A percentile compares a stretch with the other conserved stretches of the same genome.
These are phyloP conservation scores for Avahi laniger DNA, from an alignment of 2,797 vertebrate genomes.

Conservation along the genomic window DNA sequence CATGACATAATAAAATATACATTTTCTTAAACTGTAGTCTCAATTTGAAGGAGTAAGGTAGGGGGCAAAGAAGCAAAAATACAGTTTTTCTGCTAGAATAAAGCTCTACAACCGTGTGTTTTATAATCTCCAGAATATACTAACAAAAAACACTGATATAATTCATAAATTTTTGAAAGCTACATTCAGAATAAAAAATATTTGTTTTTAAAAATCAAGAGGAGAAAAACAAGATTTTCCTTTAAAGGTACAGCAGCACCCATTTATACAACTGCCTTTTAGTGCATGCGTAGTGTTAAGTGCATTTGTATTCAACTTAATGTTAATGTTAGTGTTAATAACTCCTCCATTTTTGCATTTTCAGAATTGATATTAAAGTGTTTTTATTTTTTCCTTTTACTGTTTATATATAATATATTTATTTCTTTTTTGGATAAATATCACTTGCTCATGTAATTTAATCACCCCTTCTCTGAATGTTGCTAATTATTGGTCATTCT, in stretches of 20 bases:
- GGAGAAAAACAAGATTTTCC: neutral
- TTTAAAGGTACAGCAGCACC: neutral
- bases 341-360: neutral
- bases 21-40: neutral
- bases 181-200: neutral
- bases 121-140: conserved; percentile 34
- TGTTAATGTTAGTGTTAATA: neutral
- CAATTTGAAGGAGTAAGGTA: neutral
- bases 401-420: neutral
- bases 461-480: neutral
- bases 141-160: neutral
- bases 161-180: conserved; percentile 13
- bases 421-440: neutral
- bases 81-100: neutral
- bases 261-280: neutral
- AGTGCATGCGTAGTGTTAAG: neutral
- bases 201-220: neutral
- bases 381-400: neutral
- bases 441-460: neutral
- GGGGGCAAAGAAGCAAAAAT: neutral
- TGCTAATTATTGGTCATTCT: neutral
- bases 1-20: conserved; percentile 32
- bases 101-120: neutral
- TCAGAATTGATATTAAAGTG: neutral
- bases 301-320: neutral